Evolutionary conservation across 2,797 vertebrate species (phyloP).

Genomic region (Spondyliosoma cantharus): DNA sequence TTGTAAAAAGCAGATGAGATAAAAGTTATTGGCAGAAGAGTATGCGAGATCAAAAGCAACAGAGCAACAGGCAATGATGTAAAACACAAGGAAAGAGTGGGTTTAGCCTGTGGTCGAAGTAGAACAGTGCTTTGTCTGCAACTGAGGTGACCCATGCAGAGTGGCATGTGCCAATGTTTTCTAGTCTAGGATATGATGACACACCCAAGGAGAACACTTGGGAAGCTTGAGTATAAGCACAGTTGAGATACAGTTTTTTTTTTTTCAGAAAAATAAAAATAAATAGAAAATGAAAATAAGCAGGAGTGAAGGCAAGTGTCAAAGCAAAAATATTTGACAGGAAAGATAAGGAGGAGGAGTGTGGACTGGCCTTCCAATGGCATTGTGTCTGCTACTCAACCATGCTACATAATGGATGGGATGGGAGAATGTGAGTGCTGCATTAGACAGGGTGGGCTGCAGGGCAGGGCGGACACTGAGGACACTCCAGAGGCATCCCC

Average conservation of each 20-base stretch:
- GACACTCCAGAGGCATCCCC: conserved; percentile 89
- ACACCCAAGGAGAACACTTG: conserved; percentile 81
- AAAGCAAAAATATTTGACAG: conserved; percentile 69
- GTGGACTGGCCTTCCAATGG: conserved; percentile 86
- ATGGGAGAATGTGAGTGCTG: conserved; percentile 92
- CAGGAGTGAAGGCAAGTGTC: conserved; percentile 73
- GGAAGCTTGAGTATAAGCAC: conserved; percentile 74
- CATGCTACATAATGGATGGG: conserved; percentile 94
- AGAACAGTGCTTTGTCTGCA: conserved; percentile 75
- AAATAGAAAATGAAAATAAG: conserved; percentile 62
- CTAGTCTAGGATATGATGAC: conserved; percentile 77
- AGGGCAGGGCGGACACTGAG: conserved; percentile 91
- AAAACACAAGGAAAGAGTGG: conserved; percentile 72
- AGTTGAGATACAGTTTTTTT: conserved; percentile 66
- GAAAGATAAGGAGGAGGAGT: conserved; percentile 68
- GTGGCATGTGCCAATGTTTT: conserved; percentile 76
- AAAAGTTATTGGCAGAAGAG: conserved; percentile 73
- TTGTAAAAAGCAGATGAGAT: conserved; percentile 80
- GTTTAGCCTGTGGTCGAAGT: conserved; percentile 67
- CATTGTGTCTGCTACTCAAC: conserved; percentile 91
- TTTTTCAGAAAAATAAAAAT: conserved; percentile 74
- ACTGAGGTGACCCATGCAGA: conserved; percentile 80
- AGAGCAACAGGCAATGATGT: conserved; percentile 84
- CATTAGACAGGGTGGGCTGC: conserved; percentile 91
- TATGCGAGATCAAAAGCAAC: conserved; percentile 82